These are phyloP conservation scores for Tinea semifulvella DNA, from an alignment of 2,888 invertebrate species.

Conservation along the genomic window DNA sequence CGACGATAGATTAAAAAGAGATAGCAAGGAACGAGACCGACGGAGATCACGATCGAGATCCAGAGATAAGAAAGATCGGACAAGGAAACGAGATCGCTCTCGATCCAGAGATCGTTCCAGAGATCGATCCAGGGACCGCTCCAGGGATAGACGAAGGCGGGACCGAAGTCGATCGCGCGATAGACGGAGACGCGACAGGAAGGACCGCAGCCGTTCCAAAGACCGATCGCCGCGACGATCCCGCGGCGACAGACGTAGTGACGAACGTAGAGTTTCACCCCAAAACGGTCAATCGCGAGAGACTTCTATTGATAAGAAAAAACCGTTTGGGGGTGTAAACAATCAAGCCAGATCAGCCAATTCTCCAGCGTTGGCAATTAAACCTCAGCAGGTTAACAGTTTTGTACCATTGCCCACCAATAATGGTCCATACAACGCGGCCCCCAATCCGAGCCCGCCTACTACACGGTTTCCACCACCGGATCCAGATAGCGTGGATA, in stretches of 20 bases:
- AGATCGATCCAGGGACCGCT: slow-evolving; percentile 68
- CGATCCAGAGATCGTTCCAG: slow-evolving; percentile 51
- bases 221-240: slow-evolving; percentile 60
- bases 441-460: slow-evolving; percentile 10
- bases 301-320: slow-evolving; percentile 27
- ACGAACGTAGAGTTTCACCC: slow-evolving; percentile 53
- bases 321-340: slow-evolving; percentile 19
- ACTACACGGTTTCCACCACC: slow-evolving; percentile 19
- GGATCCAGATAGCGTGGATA: slow-evolving; percentile 40
- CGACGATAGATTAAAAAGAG: slow-evolving; percentile 35
- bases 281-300: slow-evolving; percentile 22
- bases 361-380: no score
- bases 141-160: slow-evolving; percentile 68
- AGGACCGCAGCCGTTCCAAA: slow-evolving; percentile 65
- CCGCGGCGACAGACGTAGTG: slow-evolving; percentile 51
- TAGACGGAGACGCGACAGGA: slow-evolving; percentile 54
- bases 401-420: no score
- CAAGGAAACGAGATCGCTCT: slow-evolving; percentile 44
- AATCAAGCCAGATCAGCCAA: background rate
- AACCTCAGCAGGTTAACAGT: no score
- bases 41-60: slow-evolving; percentile 34
- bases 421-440: slow-evolving; percentile 5
- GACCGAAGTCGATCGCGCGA: slow-evolving; percentile 45
- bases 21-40: slow-evolving; percentile 36
- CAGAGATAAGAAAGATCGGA: slow-evolving; percentile 27